Evolutionary conservation across 1,140 invertebrate genomes (phyloP).

Genomic region (Onthophagus taurus): DNA sequence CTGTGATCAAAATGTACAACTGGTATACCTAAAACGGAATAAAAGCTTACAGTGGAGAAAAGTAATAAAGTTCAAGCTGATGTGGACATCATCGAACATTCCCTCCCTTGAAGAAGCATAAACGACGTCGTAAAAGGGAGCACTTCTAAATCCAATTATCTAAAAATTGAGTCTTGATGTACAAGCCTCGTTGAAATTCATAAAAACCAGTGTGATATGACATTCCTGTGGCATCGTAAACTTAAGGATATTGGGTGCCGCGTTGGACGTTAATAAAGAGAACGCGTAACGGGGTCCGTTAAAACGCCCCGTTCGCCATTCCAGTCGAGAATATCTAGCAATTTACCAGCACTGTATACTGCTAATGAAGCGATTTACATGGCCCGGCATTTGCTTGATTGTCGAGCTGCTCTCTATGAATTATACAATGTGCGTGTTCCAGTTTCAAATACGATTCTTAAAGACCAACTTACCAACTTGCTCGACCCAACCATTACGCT

Average conservation of each 20-base stretch:
- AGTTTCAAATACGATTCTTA: background rate
- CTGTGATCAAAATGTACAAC: too few relatives aligned
- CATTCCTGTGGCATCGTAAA: slow-evolving; percentile 28
- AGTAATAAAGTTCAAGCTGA: too few relatives aligned
- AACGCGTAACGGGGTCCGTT: slow-evolving; percentile 16
- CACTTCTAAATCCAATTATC: slow-evolving; percentile 28
- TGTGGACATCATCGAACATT: too few relatives aligned
- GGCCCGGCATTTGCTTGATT: slow-evolving; percentile 10
- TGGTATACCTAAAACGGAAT: too few relatives aligned
- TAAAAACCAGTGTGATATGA: slow-evolving; percentile 23
- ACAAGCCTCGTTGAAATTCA: slow-evolving; percentile 23
- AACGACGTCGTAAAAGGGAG: slow-evolving; percentile 22
- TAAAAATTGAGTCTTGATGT: slow-evolving; percentile 22
- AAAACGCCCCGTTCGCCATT: slow-evolving; percentile 14
- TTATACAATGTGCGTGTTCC: background rate
- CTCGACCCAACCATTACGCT: too few relatives aligned
- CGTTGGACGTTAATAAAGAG: slow-evolving; percentile 22
- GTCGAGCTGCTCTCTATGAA: background rate
- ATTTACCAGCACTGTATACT: slow-evolving; percentile 15
- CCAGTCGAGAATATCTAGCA: slow-evolving; percentile 5
- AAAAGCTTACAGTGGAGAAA: too few relatives aligned
- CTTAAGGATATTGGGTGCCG: slow-evolving; percentile 27
- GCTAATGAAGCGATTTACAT: slow-evolving; percentile 29
- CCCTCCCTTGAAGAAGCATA: too few relatives aligned
- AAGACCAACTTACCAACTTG: background rate